These are phyloP conservation scores for Cecropterus lyciades DNA, from an alignment of 1,140 invertebrate genomes.

Conservation along the genomic window DNA sequence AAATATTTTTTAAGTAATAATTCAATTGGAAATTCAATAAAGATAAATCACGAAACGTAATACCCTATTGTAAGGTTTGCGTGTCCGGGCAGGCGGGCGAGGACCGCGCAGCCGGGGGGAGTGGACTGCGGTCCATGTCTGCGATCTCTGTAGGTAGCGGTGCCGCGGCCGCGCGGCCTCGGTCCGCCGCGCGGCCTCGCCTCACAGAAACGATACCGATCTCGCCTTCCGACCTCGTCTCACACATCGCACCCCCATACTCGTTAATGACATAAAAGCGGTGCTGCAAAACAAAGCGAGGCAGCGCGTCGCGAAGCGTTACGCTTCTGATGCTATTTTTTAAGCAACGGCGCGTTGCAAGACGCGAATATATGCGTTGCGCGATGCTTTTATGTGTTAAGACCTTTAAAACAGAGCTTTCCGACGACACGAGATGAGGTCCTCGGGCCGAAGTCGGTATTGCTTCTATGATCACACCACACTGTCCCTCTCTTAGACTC, in stretches of 20 bases:
- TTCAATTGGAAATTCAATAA: too few relatives aligned
- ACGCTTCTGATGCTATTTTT: too few relatives aligned
- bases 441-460: slow-evolving; percentile 42
- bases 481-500: slow-evolving; percentile 74
- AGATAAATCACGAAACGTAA: too few relatives aligned
- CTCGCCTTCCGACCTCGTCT: slow-evolving; percentile 7
- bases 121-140: slow-evolving; percentile 71
- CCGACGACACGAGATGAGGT: not conserved
- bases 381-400: too few relatives aligned
- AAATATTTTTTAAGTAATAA: too few relatives aligned
- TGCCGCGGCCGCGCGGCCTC: slow-evolving; percentile 50
- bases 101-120: slow-evolving; percentile 72
- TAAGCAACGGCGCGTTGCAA: too few relatives aligned
- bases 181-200: slow-evolving; percentile 47
- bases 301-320: too few relatives aligned
- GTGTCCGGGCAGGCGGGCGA: slow-evolving; percentile 41
- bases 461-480: slow-evolving; percentile 56
- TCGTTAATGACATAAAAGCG: too few relatives aligned
- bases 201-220: slow-evolving; percentile 38
- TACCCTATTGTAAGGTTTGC: not conserved
- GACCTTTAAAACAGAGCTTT: not conserved
- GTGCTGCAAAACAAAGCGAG: too few relatives aligned
- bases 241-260: not conserved
- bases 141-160: slow-evolving; percentile 81
- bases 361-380: too few relatives aligned